Evolutionary conservation across 2,797 vertebrate genomes (phyloP).

Genomic region (Falco peregrinus): DNA sequence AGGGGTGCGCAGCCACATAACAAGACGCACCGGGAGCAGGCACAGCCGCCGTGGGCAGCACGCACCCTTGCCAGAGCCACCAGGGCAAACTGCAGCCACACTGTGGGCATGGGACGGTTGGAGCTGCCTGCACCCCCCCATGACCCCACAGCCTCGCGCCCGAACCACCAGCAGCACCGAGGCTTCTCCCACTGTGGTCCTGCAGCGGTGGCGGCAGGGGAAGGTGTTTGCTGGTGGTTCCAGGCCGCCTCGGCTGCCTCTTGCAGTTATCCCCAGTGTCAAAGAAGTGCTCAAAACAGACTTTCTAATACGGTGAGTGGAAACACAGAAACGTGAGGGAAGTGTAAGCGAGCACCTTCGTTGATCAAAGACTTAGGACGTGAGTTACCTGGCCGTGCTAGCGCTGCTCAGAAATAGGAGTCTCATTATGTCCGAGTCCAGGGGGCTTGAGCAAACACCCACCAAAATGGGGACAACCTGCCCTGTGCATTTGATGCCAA

Average conservation of each 20-base stretch:
- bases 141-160: too few species aligned
- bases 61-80: too few species aligned
- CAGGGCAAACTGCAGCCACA: background rate
- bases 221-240: background rate
- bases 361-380: background rate
- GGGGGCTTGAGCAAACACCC: background rate
- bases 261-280: background rate
- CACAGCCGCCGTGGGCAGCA: fast-evolving
- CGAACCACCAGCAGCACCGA: fast-evolving
- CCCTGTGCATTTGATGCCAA: fast-evolving
- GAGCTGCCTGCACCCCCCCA: fast-evolving
- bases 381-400: fast-evolving
- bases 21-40: fast-evolving
- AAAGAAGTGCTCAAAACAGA: background rate
- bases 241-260: background rate
- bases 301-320: background rate
- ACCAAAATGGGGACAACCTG: background rate
- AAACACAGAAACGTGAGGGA: background rate
- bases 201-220: fast-evolving
- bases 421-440: fast-evolving
- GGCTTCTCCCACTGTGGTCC: fast-evolving
- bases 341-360: background rate
- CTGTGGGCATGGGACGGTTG: fast-evolving
- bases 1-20: fast-evolving
- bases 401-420: background rate